Percentiles rank a stretch among this genome's conserved stretches.
Conservation (phyloP, 2,888 invertebrate genomes). For the Ormyrus nitidulus region DNA sequence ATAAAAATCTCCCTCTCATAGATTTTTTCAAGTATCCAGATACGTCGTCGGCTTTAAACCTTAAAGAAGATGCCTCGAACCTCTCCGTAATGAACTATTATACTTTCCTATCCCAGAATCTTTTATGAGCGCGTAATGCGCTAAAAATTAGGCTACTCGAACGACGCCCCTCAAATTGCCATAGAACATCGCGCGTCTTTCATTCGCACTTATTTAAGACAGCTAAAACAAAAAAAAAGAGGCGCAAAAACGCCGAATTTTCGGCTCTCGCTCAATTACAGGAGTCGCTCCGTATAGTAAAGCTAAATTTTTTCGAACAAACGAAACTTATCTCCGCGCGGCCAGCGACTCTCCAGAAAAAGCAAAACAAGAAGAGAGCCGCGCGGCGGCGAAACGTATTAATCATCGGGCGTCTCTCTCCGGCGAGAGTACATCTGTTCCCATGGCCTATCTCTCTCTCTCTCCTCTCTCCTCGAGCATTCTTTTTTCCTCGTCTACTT, state of each 20-base stretch:
- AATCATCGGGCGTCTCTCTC: conserved; percentile 14
- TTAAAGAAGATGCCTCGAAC: not conserved
- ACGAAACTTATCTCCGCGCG: not conserved
- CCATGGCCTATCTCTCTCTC: not conserved
- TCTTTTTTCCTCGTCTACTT: not conserved
- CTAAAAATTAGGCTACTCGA: too few species aligned
- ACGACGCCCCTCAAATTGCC: too few species aligned
- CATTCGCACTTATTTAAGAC: too few species aligned
- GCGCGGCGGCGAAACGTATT: not conserved
- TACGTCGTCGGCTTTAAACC: not conserved
- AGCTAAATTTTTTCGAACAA: too few species aligned
- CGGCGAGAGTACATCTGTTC: not conserved
- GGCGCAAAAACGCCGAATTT: too few species aligned
- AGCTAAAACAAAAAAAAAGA: too few species aligned
- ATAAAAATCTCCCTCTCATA: not conserved
- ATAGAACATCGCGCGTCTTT: too few species aligned
- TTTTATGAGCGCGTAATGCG: too few species aligned
- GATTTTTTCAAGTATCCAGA: not conserved
- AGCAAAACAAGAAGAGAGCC: not conserved
- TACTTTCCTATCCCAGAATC: not conserved
- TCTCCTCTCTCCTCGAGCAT: not conserved
- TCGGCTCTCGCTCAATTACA: too few species aligned
- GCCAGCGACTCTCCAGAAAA: not conserved
- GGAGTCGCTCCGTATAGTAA: too few species aligned
- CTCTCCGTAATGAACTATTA: not conserved